Evolutionary conservation across 2,888 invertebrate species (phyloP), one percentile per base, ranked within the genome.

Genomic region (Lycophotia porphyrea): DNA sequence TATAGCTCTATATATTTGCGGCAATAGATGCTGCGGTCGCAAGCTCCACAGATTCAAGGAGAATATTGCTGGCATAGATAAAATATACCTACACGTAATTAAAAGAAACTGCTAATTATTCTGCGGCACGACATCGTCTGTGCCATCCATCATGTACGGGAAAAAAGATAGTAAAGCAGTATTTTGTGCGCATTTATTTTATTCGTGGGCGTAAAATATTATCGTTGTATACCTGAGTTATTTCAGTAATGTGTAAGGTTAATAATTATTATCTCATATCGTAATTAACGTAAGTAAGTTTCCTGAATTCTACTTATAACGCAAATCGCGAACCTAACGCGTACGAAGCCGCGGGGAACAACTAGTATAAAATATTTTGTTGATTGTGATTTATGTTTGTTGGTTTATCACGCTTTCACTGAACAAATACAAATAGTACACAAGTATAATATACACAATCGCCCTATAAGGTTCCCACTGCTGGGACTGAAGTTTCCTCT

Each of bases 31-130:
- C 60, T 49, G 75, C 74, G 42, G 84, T 72, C 64, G 64, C 70
- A 58, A 49, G 76, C 69, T 69, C 55, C 68, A 76, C 63, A 74
- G 73, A 74, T 71, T 77, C 68, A 69, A 61, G 60, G 60, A 71
- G 61, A 74, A 80, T 74, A 78, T 80, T 82, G 80, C 82, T 44
- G 24, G 71, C 81, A 70, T 47, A 77, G 78, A 81, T 78, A 86
- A 74, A 86, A 76, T 68, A 68, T 75, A 75, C n/a, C n/a, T n/a
- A n/a, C 52, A 63, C 42, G 69, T 72, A 66, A 72, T 77, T 68
- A 77, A 39, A 73, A 81, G 79, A 82, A 76, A 8, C 60, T 58
- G 52, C 49, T 66, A 85, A 82, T 76, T 80, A 82, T 74, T 70
- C 13, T 8, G 36, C 18, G 31, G 70, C 47, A 60, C 27, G 31